Evolutionary conservation across 2,797 vertebrate genomes (phyloP).

Genomic region (Gymnodraco acuticeps): DNA sequence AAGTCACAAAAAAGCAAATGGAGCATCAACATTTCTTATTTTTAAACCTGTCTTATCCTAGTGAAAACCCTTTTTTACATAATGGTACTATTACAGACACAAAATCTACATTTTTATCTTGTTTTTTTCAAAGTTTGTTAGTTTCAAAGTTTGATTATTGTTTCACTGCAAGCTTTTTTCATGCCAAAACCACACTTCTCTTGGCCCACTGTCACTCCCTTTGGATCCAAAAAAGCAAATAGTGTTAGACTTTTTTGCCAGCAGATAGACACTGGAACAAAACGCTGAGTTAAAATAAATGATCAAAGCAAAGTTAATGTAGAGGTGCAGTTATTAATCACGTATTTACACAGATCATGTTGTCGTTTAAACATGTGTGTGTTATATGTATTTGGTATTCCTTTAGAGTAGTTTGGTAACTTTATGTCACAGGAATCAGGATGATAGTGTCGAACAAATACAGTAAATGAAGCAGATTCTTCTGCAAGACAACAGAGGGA

Average conservation of each 20-base stretch:
- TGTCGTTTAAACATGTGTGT: background rate
- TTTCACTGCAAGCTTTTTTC: conserved; percentile 1
- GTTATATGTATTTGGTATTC: background rate
- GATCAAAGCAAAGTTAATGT: background rate
- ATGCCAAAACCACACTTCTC: background rate
- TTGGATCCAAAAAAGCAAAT: background rate
- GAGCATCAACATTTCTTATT: background rate
- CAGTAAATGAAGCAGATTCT: background rate
- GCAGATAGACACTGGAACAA: background rate
- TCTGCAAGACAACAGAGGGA: background rate
- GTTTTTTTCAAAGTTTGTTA: too few relatives aligned
- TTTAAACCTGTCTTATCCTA: background rate
- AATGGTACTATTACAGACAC: background rate
- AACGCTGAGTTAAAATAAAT: background rate
- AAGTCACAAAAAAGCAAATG: too few relatives aligned
- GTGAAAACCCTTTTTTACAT: background rate
- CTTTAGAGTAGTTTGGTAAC: background rate
- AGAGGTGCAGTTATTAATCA: background rate
- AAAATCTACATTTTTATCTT: too few relatives aligned
- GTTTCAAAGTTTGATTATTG: background rate
- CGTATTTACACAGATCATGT: background rate
- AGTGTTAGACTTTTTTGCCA: background rate
- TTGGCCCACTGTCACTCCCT: background rate
- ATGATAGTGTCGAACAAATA: background rate
- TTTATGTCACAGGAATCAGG: background rate